Base-by-base conservation (phyloP, 2,797 vertebrate species). In the Cryptoblepharus egeriae region DNA sequence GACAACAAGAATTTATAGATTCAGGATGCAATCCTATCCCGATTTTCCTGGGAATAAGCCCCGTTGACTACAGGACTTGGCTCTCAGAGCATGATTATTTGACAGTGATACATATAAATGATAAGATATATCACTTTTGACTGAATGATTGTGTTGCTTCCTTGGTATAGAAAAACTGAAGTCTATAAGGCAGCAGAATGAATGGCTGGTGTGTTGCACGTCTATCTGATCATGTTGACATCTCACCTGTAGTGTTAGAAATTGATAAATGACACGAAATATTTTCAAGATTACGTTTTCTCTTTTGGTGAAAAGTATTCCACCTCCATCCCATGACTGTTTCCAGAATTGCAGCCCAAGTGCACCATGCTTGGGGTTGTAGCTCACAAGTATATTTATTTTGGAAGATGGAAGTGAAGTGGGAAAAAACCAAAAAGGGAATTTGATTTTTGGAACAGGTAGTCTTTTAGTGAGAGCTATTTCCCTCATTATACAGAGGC, bases 41-140 rank as follows among this genome's bases (percentile, higher is more conserved):
- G n/a, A n/a, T n/a, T n/a, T n/a, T n/a, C n/a, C n/a, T n/a, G n/a
- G n/a, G n/a, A n/a, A n/a, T n/a, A n/a, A n/a, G n/a, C n/a, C n/a
- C n/a, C n/a, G n/a, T n/a, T n/a, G n/a, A n/a, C n/a, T n/a, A n/a
- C n/a, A n/a, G n/a, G n/a, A n/a, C n/a, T n/a, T n/a, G n/a, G n/a
- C n/a, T n/a, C n/a, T n/a, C 12, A n/a, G 63, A 52, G 1, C 15
- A 52, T 42, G 9, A 28, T 75, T 68, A 37, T 16, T 55, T 63
- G 75, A 87, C 80, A 83, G 79, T 86, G 87, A 88, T 83, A 39
- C 35, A 72, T 77, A 3, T 58, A 9, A 67, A 26, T 52, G 6
- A 52, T 52, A 52, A 52, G 4, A 52, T 49, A 12, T 49, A 49
- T 49, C 45, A 49, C 45, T 49, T 49, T 49, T 13, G 45, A 72